Conservation (phyloP, 64 coral and sea anemone species). For the Orbicella faveolata region DNA sequence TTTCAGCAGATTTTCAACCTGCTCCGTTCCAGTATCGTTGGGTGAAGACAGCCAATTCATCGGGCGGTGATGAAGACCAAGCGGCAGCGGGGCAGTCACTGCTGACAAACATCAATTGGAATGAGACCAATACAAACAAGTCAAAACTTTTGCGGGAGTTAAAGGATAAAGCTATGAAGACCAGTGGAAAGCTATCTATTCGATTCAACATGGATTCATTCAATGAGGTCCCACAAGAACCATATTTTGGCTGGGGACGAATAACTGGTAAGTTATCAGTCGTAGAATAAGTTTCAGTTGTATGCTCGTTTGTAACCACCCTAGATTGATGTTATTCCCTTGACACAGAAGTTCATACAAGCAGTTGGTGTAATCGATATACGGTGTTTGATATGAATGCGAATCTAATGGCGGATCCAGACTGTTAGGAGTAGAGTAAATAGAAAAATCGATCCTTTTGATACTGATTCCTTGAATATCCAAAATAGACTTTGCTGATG, state of each 20-base stretch:
- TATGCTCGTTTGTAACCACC: neutral
- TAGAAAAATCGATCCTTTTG: too few relatives aligned
- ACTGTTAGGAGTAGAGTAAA: too few relatives aligned
- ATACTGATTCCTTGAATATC: too few relatives aligned
- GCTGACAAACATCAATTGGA: slow-evolving; percentile 18
- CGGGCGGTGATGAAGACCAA: neutral
- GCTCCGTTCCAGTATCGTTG: slow-evolving; percentile 18
- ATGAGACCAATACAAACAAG: neutral
- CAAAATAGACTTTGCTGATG: too few relatives aligned
- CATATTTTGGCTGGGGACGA: slow-evolving; percentile 28
- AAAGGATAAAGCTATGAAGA: neutral
- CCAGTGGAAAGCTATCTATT: slow-evolving; percentile 25
- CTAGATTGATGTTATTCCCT: neutral
- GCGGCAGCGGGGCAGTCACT: slow-evolving; percentile 20
- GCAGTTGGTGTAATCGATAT: too few relatives aligned
- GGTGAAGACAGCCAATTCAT: slow-evolving; percentile 1
- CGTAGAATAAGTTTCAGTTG: neutral
- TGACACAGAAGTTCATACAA: too few relatives aligned
- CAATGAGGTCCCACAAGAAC: neutral
- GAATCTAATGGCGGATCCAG: too few relatives aligned
- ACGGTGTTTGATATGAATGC: neutral
- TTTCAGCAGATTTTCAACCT: slow-evolving; percentile 26
- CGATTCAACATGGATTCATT: slow-evolving; percentile 49
- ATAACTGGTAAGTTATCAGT: slow-evolving; percentile 15
- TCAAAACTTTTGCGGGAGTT: slow-evolving; percentile 4